Evolutionary conservation across 2,888 invertebrate genomes (phyloP).

Genomic region (Pyrochroa serraticornis): DNA sequence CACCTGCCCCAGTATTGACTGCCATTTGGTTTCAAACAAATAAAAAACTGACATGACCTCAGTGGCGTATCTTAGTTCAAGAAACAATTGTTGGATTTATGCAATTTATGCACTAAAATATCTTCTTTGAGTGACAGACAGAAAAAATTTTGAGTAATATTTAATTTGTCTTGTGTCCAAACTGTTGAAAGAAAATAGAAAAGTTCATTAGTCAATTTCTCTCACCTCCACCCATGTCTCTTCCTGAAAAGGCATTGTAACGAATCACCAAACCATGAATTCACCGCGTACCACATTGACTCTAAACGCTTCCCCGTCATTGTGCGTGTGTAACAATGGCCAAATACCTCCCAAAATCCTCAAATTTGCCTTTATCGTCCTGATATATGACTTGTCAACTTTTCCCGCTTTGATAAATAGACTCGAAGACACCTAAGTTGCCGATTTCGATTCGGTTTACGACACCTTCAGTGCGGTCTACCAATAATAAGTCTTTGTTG

Average conservation of each 20-base stretch:
- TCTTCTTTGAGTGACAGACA: no score
- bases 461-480: conserved; percentile 6
- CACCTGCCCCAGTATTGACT: conserved; percentile 4
- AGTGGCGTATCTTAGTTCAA: background rate
- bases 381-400: conserved; percentile 19
- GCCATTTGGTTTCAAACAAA: background rate
- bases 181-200: no score
- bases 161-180: no score
- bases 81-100: no score
- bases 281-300: conserved; percentile 18
- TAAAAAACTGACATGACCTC: background rate
- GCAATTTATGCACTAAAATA: no score
- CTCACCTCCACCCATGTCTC: no score
- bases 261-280: conserved; percentile 22
- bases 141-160: no score
- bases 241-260: conserved; percentile 8
- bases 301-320: conserved; percentile 12
- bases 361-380: conserved; percentile 21
- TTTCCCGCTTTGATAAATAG: conserved; percentile 8
- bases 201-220: no score
- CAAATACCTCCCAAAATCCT: conserved; percentile 5
- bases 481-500: conserved; percentile 3
- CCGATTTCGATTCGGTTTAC: conserved; percentile 6
- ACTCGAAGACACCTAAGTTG: conserved; percentile 9
- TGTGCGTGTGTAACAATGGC: conserved; percentile 7